Evolutionary conservation across 2,113 vertebrate genomes (phyloP), one percentile per base, ranked within the genome.

Genomic region (Leptosomus discolor): DNA sequence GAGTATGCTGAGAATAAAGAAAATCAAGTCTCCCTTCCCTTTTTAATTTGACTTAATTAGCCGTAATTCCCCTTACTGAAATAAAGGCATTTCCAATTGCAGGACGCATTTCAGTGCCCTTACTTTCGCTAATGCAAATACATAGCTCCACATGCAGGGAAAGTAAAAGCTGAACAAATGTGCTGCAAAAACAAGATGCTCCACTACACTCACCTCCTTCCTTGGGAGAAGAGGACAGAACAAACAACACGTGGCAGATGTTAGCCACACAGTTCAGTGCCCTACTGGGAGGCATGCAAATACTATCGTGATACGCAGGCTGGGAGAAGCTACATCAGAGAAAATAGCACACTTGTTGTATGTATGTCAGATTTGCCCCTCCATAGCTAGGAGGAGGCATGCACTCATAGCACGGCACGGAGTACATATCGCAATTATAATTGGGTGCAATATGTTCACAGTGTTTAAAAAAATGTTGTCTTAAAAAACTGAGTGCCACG

Each of bases 371-470:
- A 85, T 93, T 88, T 96, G 90, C 92, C 93, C 96, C 96, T 97
- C 78, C 78, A 69, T 92, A 88, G 84, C 84, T 75, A 57, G 64
- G 70, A 96, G 91, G 74, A 96, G 80, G 65, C 80, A 94, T 73
- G 94, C 86, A 89, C 84, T 92, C 89, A 30, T 89, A 85, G 87
- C 91, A 94, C 4, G 61, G 94, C 91, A 85, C 20, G 20, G 91
- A 94, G 91, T 87, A 91, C 89, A 96, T 85, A 95, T 82, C 32
- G 34, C 84, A 96, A 95, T 94, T 95, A 96, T 96, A 97, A 96
- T 95, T 94, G 94, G 92, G 92, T 96, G 96, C 96, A 96, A 94
- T 97, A 95, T 97, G 97, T 92, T 97, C 95, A 87, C 89, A 97
- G 91, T 0, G 2, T 92, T 96, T 73, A 90, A 95, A 95, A 96